Percentiles rank a stretch among this genome's conserved stretches.
Conservation (phyloP, 2,113 vertebrate species). For the Cryptomyrus ogoouensis region DNA sequence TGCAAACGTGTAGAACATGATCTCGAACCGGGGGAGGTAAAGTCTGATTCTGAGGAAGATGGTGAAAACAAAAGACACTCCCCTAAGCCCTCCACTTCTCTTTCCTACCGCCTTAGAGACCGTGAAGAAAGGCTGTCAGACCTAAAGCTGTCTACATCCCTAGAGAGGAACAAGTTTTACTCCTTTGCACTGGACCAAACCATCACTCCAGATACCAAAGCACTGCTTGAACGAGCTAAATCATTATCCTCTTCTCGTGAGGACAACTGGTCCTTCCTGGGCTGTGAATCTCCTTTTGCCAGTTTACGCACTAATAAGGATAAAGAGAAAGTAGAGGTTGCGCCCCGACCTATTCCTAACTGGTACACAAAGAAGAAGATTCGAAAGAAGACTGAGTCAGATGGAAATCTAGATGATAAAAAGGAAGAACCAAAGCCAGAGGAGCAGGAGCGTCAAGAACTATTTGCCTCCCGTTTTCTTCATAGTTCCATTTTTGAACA, state of each 20-base stretch:
- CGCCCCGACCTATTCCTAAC: conserved; percentile 86
- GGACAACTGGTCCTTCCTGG: conserved; percentile 97
- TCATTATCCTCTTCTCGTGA: conserved; percentile 92
- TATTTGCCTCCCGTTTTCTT: conserved; percentile 93
- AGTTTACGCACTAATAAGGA: conserved; percentile 89
- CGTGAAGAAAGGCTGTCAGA: conserved; percentile 83
- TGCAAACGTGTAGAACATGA: conserved; percentile 80
- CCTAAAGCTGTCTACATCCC: conserved; percentile 73
- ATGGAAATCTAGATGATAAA: conserved; percentile 87
- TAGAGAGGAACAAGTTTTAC: conserved; percentile 94
- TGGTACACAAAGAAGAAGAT: conserved; percentile 97
- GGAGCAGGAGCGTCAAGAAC: conserved; percentile 84
- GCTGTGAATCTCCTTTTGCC: conserved; percentile 86
- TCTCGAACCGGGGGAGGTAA: conserved; percentile 91
- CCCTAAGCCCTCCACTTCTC: conserved; percentile 72
- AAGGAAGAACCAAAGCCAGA: conserved; percentile 94
- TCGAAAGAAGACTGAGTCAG: conserved; percentile 81
- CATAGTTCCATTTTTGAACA: conserved; percentile 97
- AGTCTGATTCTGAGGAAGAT: conserved; percentile 91
- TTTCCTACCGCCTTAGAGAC: conserved; percentile 83
- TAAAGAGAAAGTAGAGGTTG: conserved; percentile 88
- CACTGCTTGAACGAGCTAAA: conserved; percentile 92
- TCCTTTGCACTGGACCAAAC: conserved; percentile 92
- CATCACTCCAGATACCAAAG: conserved; percentile 96
- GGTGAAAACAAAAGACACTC: conserved; percentile 77